phyloP scores from a whole-genome alignment of 2,888 invertebrate genomes.

The Gerris lacustris region DNA sequence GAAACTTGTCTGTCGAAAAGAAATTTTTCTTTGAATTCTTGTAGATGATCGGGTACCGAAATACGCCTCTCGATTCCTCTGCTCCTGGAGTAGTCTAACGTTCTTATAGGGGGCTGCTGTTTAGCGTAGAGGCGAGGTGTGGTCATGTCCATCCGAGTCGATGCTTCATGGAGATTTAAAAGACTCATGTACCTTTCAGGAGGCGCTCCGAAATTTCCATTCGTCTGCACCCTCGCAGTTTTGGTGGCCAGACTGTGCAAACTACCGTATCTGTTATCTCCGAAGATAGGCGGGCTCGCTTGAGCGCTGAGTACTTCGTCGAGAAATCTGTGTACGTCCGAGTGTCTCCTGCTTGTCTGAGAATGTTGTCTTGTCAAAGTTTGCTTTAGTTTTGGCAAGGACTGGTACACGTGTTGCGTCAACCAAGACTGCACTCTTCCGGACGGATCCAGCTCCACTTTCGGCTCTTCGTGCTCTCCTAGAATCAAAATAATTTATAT shows the following conservation, averaged over 20 bases:
- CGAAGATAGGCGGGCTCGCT: background rate
- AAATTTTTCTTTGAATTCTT: background rate
- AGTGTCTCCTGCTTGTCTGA: slow-evolving; percentile 7
- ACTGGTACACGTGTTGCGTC: background rate
- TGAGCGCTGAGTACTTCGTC: background rate
- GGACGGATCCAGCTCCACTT: background rate
- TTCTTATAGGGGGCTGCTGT: background rate
- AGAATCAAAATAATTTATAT: too few relatives aligned
- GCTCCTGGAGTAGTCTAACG: background rate
- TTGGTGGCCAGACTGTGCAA: background rate
- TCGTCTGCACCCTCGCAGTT: background rate
- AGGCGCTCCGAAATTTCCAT: background rate
- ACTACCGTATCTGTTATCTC: background rate
- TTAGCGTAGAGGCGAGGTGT: background rate
- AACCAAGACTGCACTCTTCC: background rate
- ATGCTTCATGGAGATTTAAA: slow-evolving; percentile 5
- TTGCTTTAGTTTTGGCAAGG: background rate
- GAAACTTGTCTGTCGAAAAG: background rate
- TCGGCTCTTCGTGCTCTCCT: background rate
- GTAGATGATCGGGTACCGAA: background rate
- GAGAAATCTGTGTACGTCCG: slow-evolving; percentile 24
- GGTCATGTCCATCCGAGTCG: background rate
- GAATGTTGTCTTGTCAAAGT: background rate
- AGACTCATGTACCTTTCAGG: slow-evolving; percentile 5
- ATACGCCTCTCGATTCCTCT: background rate